A percentile compares a stretch with the other conserved stretches of the same genome.
phyloP scores from a whole-genome alignment of 2,888 invertebrate genomes.

The Rhagophthalmus giganteus region DNA sequence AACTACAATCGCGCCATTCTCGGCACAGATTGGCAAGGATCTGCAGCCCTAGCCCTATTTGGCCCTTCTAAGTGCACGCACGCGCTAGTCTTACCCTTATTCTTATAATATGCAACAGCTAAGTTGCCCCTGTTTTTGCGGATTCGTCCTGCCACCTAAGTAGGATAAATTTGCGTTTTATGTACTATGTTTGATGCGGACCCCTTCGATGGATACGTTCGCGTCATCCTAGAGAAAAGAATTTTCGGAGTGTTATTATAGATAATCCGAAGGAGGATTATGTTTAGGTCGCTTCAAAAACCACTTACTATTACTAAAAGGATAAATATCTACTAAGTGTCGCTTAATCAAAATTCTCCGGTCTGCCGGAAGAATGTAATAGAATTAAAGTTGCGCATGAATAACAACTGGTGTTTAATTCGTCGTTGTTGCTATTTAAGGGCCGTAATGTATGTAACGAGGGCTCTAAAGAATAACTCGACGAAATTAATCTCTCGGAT shows the following conservation, averaged over 20 bases:
- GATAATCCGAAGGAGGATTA: too few species aligned
- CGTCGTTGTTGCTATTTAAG: slow-evolving; percentile 15
- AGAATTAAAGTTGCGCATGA: slow-evolving; percentile 28
- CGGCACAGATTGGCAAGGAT: slow-evolving; percentile 43
- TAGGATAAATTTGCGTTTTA: slow-evolving; percentile 1
- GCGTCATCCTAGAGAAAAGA: too few species aligned
- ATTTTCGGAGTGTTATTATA: too few species aligned
- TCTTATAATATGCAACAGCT: slow-evolving; percentile 26
- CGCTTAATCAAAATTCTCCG: slow-evolving; percentile 18
- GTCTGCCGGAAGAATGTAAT: slow-evolving; percentile 27
- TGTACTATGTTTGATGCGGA: too few species aligned
- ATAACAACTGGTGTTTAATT: slow-evolving; percentile 39
- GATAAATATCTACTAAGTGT: slow-evolving; percentile 18
- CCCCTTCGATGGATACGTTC: too few species aligned
- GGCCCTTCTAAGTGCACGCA: slow-evolving; percentile 31
- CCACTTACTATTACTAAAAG: too few species aligned
- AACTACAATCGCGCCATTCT: slow-evolving; percentile 52
- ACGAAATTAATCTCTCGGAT: neutral
- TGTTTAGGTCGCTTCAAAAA: too few species aligned
- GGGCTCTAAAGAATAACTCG: slow-evolving; percentile 1
- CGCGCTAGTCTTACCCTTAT: slow-evolving; percentile 32
- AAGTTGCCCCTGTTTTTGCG: slow-evolving; percentile 19
- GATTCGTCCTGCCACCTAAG: slow-evolving; percentile 3
- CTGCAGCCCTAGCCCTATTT: slow-evolving; percentile 32
- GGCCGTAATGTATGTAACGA: slow-evolving; percentile 31